Evolutionary conservation across 2,888 invertebrate genomes (phyloP), one percentile per base, ranked within the genome.

Genomic region (Petrolisthes manimaculis): DNA sequence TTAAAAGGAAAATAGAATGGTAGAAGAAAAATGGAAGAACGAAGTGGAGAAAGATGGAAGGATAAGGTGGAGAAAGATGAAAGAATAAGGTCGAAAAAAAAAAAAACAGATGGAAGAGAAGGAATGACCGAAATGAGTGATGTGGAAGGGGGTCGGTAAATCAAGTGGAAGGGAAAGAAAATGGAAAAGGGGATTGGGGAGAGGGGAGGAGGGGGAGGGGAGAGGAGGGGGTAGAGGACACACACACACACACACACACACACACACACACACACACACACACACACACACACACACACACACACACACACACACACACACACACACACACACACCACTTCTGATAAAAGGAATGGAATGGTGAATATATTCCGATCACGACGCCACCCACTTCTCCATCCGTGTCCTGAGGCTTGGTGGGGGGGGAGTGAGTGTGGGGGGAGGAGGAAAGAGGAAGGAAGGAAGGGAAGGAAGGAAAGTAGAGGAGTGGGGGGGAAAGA

Each of bases 351-450:
- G 24, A 54, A 77, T 55, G 51, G 51, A 77, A 77, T 56, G 55
- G 80, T 84, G 84, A 61, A 77, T 56, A 77, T 24, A 84, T 12
- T 77, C 75, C 77, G 54, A 77, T 84, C 84, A 75, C 74, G 56
- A 83, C 77, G n/a, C 18, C 51, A n/a, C n/a, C 12, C 56, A n/a
- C 56, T 2, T 53, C 78, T 18, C 12, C 78, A 12, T 74, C 24
- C 5, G 5, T 24, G 37, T 14, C 77, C 77, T 37, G 3, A 21
- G 4, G 61, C 61, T 61, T n/a, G 61, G 14, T 61, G 61, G 61
- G 61, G 61, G n/a, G n/a, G n/a, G n/a, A n/a, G n/a, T n/a, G n/a
- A n/a, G n/a, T 61, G 14, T 61, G 6, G 61, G 61, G 61, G 61
- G 61, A 61, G 6, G 8, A 61, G 8, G n/a, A 71, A 6, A 71